Evolutionary conservation across 1,140 invertebrate genomes (phyloP), one percentile per base, ranked within the genome.

Genomic region (Coenobita brevimanus): DNA sequence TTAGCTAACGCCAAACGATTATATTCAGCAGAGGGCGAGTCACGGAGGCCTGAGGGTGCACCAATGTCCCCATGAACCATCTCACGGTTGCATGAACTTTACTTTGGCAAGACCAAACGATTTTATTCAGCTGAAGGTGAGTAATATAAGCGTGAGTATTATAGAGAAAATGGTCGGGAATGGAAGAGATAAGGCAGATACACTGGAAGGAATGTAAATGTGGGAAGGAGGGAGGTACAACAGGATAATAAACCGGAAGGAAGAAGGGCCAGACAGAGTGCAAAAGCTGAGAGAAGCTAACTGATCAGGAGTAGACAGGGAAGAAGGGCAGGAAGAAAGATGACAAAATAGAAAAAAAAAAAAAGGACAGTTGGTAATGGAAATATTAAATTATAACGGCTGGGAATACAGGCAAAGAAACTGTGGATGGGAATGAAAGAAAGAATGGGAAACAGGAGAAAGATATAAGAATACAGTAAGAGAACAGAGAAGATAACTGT

Each of bases 1-100:
- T n/a, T n/a, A n/a, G n/a, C n/a, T n/a, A n/a, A n/a, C n/a, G n/a
- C n/a, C n/a, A n/a, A n/a, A n/a, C n/a, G n/a, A n/a, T n/a, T n/a
- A n/a, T n/a, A n/a, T n/a, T n/a, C n/a, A n/a, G n/a, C n/a, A n/a
- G n/a, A n/a, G n/a, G n/a, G n/a, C n/a, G n/a, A n/a, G n/a, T n/a
- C n/a, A n/a, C n/a, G n/a, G n/a, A n/a, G n/a, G n/a, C n/a, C 36
- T 17, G 67, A 71, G 67, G 67, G n/a, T 71, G 67, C 30, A 71
- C 41, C 41, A 67, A 10, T 33, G 62, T 67, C 10, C 36, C 13
- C 62, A 13, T 67, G 21, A 33, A 24, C 15, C n/a, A n/a, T n/a
- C n/a, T n/a, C n/a, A n/a, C n/a, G n/a, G n/a, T n/a, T n/a, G n/a
- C n/a, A n/a, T n/a, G n/a, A n/a, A n/a, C n/a, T n/a, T n/a, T n/a